phyloP scores from a whole-genome alignment of 2,113 vertebrate species.

The Hippocampus guttulatus region DNA sequence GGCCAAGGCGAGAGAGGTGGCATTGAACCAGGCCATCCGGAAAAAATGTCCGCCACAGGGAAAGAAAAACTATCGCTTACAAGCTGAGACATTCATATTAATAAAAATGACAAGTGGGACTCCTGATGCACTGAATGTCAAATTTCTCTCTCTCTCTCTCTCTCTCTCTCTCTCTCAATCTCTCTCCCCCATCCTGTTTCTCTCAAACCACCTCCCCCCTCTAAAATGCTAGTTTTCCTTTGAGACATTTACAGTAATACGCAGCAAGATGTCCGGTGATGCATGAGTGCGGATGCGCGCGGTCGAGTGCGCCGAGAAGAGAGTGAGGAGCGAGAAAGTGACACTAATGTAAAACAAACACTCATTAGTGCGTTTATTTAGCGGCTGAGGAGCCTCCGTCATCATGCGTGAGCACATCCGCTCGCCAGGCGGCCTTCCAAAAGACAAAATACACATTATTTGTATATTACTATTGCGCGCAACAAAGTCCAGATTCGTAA shows the following conservation, averaged over 20 bases:
- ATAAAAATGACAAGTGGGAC: constrained; percentile 45
- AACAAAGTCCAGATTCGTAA: neutral
- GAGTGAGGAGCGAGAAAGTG: constrained; percentile 57
- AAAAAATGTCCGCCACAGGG: constrained; percentile 62
- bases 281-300: constrained; percentile 23
- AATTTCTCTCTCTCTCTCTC: neutral
- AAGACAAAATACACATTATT: neutral
- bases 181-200: neutral
- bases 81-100: constrained; percentile 48
- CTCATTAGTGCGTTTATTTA: constrained; percentile 60
- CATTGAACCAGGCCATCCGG: constrained; percentile 66
- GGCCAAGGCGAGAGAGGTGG: constrained; percentile 43
- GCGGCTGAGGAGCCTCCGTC: constrained; percentile 40
- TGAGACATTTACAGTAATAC: neutral
- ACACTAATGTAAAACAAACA: constrained; percentile 72
- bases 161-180: neutral
- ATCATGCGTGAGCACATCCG: constrained; percentile 12
- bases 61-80: constrained; percentile 71
- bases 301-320: constrained; percentile 44
- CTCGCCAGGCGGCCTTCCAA: neutral
- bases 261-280: neutral
- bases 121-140: constrained; percentile 14
- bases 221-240: constrained; percentile 8
- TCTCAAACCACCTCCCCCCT: too few species aligned
- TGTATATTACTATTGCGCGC: neutral